phyloP scores from a whole-genome alignment of 2,888 invertebrate genomes.

The Craniophora ligustri region DNA sequence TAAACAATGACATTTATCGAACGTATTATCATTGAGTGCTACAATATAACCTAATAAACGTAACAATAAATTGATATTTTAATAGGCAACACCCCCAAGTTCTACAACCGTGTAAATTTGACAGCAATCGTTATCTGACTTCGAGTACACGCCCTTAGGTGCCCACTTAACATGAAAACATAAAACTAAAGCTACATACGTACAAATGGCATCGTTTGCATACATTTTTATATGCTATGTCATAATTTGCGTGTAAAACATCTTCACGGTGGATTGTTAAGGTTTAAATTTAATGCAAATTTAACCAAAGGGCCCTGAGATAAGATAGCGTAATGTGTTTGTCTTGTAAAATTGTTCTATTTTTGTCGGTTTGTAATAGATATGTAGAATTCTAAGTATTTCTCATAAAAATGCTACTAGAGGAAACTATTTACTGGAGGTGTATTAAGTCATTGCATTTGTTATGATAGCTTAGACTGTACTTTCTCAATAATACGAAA shows the following conservation, averaged over 20 bases:
- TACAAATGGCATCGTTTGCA: slow-evolving; percentile 57
- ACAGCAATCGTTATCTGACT: slow-evolving; percentile 9
- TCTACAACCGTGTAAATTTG: slow-evolving; percentile 25
- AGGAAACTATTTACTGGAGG: too few relatives aligned
- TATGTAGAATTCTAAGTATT: too few relatives aligned
- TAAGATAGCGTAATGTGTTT: slow-evolving; percentile 43
- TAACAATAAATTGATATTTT: slow-evolving; percentile 35
- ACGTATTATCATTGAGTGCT: slow-evolving; percentile 5
- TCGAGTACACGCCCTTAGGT: slow-evolving; percentile 14
- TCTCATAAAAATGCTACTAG: too few relatives aligned
- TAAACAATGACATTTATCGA: background rate
- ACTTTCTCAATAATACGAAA: too few relatives aligned
- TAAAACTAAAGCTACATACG: slow-evolving; percentile 44
- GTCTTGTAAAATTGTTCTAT: slow-evolving; percentile 16
- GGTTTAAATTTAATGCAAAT: slow-evolving; percentile 51
- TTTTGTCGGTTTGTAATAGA: slow-evolving; percentile 1
- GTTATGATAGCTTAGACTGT: too few relatives aligned
- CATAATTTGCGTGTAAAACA: slow-evolving; percentile 56
- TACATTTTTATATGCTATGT: slow-evolving; percentile 54
- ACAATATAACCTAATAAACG: slow-evolving; percentile 18
- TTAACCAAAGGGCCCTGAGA: slow-evolving; percentile 41
- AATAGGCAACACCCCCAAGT: slow-evolving; percentile 15
- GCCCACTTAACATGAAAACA: slow-evolving; percentile 27
- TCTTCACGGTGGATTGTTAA: slow-evolving; percentile 38
- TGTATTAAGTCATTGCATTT: too few relatives aligned